A percentile compares a stretch with the other conserved stretches of the same genome.
Evolutionary conservation across 2,797 vertebrate genomes (phyloP).

Genomic region (Lacerta bilineata): DNA sequence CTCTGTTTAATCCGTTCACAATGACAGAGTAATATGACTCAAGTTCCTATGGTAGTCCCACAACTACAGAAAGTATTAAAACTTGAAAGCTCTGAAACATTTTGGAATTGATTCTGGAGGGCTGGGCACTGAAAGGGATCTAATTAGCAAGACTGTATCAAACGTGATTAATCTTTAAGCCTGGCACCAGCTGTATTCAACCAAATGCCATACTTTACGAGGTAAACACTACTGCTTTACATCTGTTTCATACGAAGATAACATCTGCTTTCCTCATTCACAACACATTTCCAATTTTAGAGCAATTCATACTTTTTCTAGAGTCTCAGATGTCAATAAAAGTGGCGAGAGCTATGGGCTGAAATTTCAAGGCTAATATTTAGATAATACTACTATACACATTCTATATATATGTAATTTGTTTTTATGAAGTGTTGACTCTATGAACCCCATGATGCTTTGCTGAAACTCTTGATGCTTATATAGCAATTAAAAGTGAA

Average conservation of each 20-base stretch:
- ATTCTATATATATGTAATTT: not conserved
- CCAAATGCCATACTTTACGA: conserved; percentile 81
- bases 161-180: conserved; percentile 83
- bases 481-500: not conserved
- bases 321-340: conserved; percentile 50
- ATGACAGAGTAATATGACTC: not conserved
- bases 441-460: not conserved
- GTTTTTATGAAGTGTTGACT: not conserved
- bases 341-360: conserved; percentile 43
- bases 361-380: conserved; percentile 33
- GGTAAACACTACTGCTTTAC: conserved; percentile 80
- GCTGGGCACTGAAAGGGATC: conserved; percentile 72
- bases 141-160: conserved; percentile 83
- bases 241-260: conserved; percentile 82
- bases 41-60: conserved; percentile 32
- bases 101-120: conserved; percentile 66
- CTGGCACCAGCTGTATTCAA: conserved; percentile 82
- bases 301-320: conserved; percentile 76
- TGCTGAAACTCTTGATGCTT: not conserved
- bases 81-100: conserved; percentile 48
- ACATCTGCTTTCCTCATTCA: conserved; percentile 79
- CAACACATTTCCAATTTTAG: conserved; percentile 73
- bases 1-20: not conserved
- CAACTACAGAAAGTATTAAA: conserved; percentile 29
- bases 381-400: not conserved